A percentile compares a stretch with the other conserved stretches of the same genome.
Evolutionary conservation across 2,797 vertebrate genomes (phyloP).

Genomic region (Schizopygopsis pylzovi): DNA sequence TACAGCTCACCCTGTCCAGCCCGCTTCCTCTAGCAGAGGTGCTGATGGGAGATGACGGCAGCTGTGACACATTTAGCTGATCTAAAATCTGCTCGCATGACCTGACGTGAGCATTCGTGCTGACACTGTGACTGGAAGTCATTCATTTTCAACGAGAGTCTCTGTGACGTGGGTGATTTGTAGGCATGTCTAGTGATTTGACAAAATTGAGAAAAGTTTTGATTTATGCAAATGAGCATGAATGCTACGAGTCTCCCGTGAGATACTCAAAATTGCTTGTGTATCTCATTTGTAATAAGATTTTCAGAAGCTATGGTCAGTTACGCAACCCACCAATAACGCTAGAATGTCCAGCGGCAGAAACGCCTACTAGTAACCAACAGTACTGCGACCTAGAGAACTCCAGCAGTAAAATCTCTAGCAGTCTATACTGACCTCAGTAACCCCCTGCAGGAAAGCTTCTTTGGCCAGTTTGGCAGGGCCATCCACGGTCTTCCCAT

Average conservation of each 20-base stretch:
- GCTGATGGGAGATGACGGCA: constrained; percentile 9
- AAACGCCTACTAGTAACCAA: not conserved
- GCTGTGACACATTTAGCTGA: constrained; percentile 13
- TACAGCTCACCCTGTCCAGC: constrained; percentile 2
- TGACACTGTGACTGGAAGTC: constrained; percentile 5
- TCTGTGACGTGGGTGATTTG: not conserved
- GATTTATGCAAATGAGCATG: constrained; percentile 7
- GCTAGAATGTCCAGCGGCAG: not conserved
- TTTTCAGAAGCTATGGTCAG: constrained; percentile 7
- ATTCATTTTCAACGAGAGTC: constrained; percentile 15
- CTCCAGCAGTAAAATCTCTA: not conserved
- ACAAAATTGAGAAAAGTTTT: constrained; percentile 1
- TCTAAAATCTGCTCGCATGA: constrained; percentile 30
- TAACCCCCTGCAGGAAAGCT: constrained; percentile 91
- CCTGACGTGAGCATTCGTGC: constrained; percentile 23
- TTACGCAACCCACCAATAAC: not conserved
- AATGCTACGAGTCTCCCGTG: not conserved
- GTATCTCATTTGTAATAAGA: not conserved
- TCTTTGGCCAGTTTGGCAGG: constrained; percentile 93
- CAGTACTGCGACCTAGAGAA: not conserved
- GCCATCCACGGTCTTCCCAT: constrained; percentile 94
- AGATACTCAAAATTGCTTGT: not conserved
- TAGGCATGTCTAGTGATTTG: not conserved
- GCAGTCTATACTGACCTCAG: constrained; percentile 78
- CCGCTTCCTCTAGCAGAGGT: not conserved